These are phyloP conservation scores for Oryzias curvinotus DNA, from an alignment of 2,113 vertebrate genomes.

Conservation along the genomic window DNA sequence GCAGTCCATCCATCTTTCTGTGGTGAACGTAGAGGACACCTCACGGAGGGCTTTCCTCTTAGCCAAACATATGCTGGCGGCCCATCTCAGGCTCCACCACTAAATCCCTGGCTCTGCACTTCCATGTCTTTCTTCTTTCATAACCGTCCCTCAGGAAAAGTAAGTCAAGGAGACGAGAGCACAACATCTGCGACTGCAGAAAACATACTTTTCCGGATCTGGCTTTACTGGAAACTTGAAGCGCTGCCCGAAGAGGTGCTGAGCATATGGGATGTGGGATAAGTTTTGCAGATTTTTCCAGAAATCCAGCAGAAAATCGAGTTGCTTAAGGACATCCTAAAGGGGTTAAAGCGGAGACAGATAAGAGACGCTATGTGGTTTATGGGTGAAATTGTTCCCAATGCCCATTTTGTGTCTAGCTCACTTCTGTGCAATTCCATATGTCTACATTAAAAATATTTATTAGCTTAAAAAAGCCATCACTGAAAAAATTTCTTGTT, in stretches of 20 bases:
- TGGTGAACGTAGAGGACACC: constrained; percentile 30
- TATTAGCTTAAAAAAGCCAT: constrained; percentile 13
- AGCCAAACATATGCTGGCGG: constrained; percentile 49
- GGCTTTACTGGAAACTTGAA: constrained; percentile 74
- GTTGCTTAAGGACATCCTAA: constrained; percentile 46
- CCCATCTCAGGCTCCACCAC: constrained; percentile 37
- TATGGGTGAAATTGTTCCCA: constrained; percentile 27
- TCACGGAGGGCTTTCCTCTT: constrained; percentile 28
- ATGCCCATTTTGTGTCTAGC: constrained; percentile 25
- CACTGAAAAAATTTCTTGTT: neutral
- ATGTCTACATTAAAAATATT: constrained; percentile 28
- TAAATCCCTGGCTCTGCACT: constrained; percentile 32
- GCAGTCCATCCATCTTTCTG: constrained; percentile 18
- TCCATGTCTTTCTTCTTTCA: constrained; percentile 33
- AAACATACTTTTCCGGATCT: constrained; percentile 54
- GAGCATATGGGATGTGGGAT: constrained; percentile 66
- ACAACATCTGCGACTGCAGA: constrained; percentile 74
- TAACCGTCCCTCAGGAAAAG: constrained; percentile 34
- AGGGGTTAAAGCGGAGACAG: constrained; percentile 50
- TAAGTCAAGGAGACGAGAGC: constrained; percentile 33
- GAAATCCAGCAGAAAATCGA: constrained; percentile 44
- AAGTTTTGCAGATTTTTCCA: constrained; percentile 74
- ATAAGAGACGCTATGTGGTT: constrained; percentile 45
- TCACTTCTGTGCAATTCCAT: constrained; percentile 21
- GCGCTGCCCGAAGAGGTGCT: constrained; percentile 51